Evolutionary conservation across 2,888 invertebrate genomes (phyloP).

Genomic region (Odontocolon sp.): DNA sequence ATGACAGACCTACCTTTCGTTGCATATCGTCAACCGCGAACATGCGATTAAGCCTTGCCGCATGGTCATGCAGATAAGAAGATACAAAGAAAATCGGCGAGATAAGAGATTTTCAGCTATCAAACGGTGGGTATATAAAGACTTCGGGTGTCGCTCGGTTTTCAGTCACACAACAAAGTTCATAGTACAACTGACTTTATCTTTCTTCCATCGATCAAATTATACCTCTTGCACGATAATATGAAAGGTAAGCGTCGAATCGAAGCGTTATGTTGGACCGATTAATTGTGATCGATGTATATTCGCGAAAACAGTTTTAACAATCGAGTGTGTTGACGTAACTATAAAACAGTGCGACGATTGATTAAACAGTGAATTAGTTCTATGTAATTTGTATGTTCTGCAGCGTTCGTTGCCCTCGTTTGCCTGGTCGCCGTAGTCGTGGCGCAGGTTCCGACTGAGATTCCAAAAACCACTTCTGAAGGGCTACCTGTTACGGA

Average conservation of each 20-base stretch:
- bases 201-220: neutral
- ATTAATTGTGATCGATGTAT: neutral
- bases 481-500: neutral
- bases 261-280: neutral
- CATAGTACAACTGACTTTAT: constrained; percentile 14
- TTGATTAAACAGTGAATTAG: neutral
- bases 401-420: constrained; percentile 54
- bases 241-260: constrained; percentile 54
- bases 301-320: no score
- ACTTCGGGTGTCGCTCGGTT: neutral
- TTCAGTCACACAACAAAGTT: constrained; percentile 26
- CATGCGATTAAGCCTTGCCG: constrained; percentile 15
- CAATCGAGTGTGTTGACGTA: no score
- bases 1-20: no score
- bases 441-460: constrained; percentile 7
- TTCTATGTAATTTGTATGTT: neutral
- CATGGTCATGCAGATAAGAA: constrained; percentile 28
- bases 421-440: constrained; percentile 51
- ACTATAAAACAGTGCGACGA: neutral
- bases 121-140: constrained; percentile 59
- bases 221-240: neutral
- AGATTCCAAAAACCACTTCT: neutral
- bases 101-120: constrained; percentile 48
- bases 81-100: constrained; percentile 30
- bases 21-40: no score